phyloP scores from a whole-genome alignment of 1,140 invertebrate genomes.

The Charaxes varanes region DNA sequence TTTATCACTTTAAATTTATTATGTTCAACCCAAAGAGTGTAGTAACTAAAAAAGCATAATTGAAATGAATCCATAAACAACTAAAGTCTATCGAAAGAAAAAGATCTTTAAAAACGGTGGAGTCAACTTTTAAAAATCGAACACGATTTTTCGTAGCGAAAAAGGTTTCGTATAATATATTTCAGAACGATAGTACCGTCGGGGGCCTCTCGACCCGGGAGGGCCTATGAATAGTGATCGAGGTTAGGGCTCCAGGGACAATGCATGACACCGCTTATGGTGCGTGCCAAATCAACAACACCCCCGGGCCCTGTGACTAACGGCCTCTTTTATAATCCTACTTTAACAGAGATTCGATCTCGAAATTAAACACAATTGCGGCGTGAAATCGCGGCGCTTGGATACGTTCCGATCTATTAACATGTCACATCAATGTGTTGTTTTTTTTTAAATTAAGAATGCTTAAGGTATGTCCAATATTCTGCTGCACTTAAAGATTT shows the following conservation, averaged over 20 bases:
- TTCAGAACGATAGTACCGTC: conserved; percentile 19
- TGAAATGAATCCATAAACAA: no score
- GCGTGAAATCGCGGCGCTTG: conserved; percentile 6
- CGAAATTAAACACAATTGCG: conserved; percentile 7
- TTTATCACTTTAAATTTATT: no score
- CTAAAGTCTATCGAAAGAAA: no score
- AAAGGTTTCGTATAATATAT: conserved; percentile 13
- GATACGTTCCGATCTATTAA: neutral
- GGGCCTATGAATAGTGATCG: conserved; percentile 68
- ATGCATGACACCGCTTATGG: conserved; percentile 54
- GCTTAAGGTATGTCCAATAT: no score
- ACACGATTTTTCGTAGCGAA: no score
- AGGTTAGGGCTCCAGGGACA: conserved; percentile 48
- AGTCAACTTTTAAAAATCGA: no score
- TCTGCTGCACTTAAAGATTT: no score
- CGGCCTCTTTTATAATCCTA: conserved; percentile 48
- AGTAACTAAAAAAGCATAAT: no score
- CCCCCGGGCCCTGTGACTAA: conserved; percentile 47
- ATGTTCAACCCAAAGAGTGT: no score
- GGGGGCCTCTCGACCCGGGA: conserved; percentile 46
- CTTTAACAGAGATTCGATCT: conserved; percentile 40
- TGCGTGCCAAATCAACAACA: conserved; percentile 69
- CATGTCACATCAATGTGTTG: no score
- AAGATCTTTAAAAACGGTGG: no score
- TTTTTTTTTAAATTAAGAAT: no score